Evolutionary conservation across 2,797 vertebrate genomes (phyloP).

Genomic region (Urophycis tenuis): DNA sequence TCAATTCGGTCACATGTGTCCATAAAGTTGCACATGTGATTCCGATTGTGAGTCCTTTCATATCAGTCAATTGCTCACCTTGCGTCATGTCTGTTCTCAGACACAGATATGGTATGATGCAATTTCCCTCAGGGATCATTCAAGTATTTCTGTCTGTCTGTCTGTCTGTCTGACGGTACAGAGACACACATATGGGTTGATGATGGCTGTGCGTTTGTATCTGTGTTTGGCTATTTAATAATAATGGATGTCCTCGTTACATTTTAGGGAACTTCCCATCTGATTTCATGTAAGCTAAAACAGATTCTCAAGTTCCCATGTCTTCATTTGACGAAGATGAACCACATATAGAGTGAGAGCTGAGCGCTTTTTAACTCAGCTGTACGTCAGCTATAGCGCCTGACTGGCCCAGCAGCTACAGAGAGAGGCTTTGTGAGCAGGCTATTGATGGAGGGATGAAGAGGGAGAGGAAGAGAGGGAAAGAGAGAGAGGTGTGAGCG

Average conservation of each 20-base stretch:
- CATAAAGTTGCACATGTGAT: too few relatives aligned
- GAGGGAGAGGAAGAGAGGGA: constrained; percentile 29
- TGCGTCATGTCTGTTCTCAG: too few relatives aligned
- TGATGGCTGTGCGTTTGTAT: too few relatives aligned
- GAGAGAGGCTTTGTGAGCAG: constrained; percentile 50
- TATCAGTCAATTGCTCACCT: too few relatives aligned
- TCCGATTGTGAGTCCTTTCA: too few relatives aligned
- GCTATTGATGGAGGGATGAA: constrained; percentile 14
- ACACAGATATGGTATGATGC: too few relatives aligned
- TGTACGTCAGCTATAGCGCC: not conserved
- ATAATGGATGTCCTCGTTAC: not conserved
- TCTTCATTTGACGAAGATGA: not conserved
- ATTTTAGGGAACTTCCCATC: not conserved
- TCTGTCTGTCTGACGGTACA: too few relatives aligned
- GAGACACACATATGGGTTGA: too few relatives aligned
- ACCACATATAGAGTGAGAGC: not conserved
- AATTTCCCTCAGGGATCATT: too few relatives aligned
- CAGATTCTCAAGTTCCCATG: not conserved
- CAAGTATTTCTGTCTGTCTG: too few relatives aligned
- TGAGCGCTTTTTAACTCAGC: not conserved
- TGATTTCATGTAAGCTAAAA: not conserved
- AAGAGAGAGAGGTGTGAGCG: constrained; percentile 26
- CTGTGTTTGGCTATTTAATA: too few relatives aligned
- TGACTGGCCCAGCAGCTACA: constrained; percentile 30
- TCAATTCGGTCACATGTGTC: too few relatives aligned